Base-by-base conservation (phyloP, 2,888 invertebrate species). In the Autographa pulchrina region DNA sequence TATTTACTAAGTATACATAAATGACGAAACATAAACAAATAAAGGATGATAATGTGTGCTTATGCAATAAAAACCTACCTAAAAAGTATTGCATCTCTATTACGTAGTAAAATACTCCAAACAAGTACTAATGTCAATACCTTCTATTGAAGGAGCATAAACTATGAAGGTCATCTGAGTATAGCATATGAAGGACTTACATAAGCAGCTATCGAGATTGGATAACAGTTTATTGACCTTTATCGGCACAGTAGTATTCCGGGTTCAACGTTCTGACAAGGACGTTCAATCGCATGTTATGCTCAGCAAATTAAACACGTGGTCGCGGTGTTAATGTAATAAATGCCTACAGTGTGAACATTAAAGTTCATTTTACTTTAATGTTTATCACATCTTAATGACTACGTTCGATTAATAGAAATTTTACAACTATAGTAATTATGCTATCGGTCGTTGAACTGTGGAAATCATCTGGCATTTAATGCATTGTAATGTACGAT, bases 231-330 rank as follows among this genome's bases (percentile, higher is more conserved):
- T 88, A 88, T 85, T 89, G 86, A 89, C 84, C 87, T 86, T 90
- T 91, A 91, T 90, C 89, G 83, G 72, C 70, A 79, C 82, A 84
- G 84, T 89, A 87, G 80, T 90, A 88, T 94, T 94, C 95, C 94
- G 94, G 94, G 94, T 93, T 93, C 89, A 91, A 90, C 87, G 92
- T 65, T 82, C 93, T 86, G 81, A 85, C 95, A 95, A 95, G 95
- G 94, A 92, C 94, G 93, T 90, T 86, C 86, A 88, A 89, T 89
- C 80, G 80, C 86, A 85, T 86, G 86, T 88, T 84, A 82, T 81
- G 82, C 75, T 87, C 78, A 86, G 85, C 81, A 86, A 85, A 87
- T 85, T 84, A 84, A 74, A 80, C 84, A 85, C 83, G 82, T 86
- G 81, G 77, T 81, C 68, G 75, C 73, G 73, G 60, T 65, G 73